Evolutionary conservation across 2,113 vertebrate genomes (phyloP), one percentile per base, ranked within the genome.

Genomic region (Perognathus longimembris): DNA sequence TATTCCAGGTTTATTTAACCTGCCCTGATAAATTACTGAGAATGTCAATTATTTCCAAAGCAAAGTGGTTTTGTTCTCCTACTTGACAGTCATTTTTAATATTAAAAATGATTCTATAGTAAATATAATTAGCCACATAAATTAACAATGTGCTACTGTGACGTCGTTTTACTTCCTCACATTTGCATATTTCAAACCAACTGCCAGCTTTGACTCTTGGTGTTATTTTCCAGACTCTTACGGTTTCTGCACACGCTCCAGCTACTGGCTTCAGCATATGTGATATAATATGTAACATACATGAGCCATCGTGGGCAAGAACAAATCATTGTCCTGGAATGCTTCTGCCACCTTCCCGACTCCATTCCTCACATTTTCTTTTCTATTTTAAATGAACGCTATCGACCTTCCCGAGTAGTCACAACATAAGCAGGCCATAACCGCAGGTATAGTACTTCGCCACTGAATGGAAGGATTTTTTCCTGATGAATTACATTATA

Each of bases 141-240:
- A 34, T 28, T 63, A 76, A 67, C 70, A 0, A 34, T 38, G 92
- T 81, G 59, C 9, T 87, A 64, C 42, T 40, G 59, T 20, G 32
- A 64, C 15, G 4, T 17, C 64, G 5, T 34, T 22, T 69, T 63
- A 42, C 42, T 26, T 17, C 34, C 57, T 6, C 45, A 45, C 42
- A 45, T 54, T 26, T 61, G 50, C 63, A 26, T 14, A 89, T 84
- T 81, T 74, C 64, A 87, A 90, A 57, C 6, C 11, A 88, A 92
- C 75, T 85, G 36, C 87, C 73, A 73, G 26, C 4, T 22, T 92
- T 7, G 70, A 26, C 70, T 92, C 34, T 83, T 71, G 6, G 24
- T 70, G 28, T 45, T 71, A 30, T n/a, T 30, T 75, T 71, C 4
- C 4, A 69, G 82, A 64, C 69, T 89, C 28, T 67, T 54, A 69